Evolutionary conservation across 2,888 invertebrate genomes (phyloP), one percentile per base, ranked within the genome.

Genomic region (Chrysolina haemoptera): DNA sequence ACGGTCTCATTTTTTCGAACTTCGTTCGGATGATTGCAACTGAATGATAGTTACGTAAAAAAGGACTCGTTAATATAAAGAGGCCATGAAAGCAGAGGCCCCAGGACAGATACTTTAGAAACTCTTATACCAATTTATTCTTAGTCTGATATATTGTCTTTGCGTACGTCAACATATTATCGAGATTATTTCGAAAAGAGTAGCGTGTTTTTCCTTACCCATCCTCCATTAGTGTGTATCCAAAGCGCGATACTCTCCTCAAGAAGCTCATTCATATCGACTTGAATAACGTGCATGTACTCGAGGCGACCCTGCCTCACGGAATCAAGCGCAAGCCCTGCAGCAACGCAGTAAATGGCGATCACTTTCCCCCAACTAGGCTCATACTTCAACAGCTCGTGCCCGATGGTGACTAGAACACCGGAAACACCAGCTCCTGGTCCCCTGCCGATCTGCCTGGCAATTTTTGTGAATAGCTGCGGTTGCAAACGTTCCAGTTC

Each of bases 161-260:
- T n/a, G n/a, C n/a, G n/a, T n/a, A n/a, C n/a, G n/a, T n/a, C n/a
- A n/a, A n/a, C n/a, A n/a, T n/a, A n/a, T n/a, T n/a, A n/a, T n/a
- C n/a, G n/a, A n/a, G n/a, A n/a, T n/a, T n/a, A n/a, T n/a, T n/a
- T n/a, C n/a, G n/a, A n/a, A 35, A 35, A 35, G 35, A 35, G 35
- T 10, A 18, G 9, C 20, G 18, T 16, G 11, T 53, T 53, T 18
- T 12, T 1, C n/a, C 62, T 59, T 88, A 96, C 96, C 96, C 97
- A 97, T 86, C 96, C 96, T 18, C 96, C 96, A 84, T 95, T 94
- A 63, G 92, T 90, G 68, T 94, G 93, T 12, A 97, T 93, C 96
- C 96, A 97, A 0, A 91, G 87, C 0, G 93, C 93, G 43, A 94
- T 86, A 79, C 92, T 91, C 79, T 93, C 91, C 83, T 93, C 93